Base-by-base conservation (phyloP, 2,113 vertebrate genomes). In the Trinectes maculatus region DNA sequence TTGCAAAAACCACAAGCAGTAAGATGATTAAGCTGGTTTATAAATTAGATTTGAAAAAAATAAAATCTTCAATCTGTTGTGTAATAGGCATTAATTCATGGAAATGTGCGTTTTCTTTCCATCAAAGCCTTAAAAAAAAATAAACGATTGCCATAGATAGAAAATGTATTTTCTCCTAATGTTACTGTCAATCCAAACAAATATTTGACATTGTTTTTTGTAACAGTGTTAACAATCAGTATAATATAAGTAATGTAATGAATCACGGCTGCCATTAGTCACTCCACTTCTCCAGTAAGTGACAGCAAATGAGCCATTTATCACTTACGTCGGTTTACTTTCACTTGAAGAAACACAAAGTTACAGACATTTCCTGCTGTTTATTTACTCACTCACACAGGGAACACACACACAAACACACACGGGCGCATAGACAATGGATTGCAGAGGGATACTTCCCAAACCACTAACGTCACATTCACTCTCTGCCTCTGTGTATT, bases 391-490 rank as follows among this genome's bases (percentile, higher is more conserved):
- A 73, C 61, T 77, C 62, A 61, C 66, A 26, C 31, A 8, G n/a
- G 66, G 57, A 71, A 66, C 47, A 36, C 74, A 29, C 61, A 63
- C 63, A 40, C 69, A 26, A 47, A 48, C 43, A 63, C 48, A 24
- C 42, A 65, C 36, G 47, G 37, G 54, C 39, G 69, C 24, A 73
- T 58, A 53, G 72, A 68, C 57, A 58, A 49, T 6, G 26, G 58
- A 86, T 68, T 64, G 67, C 80, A 47, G 39, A 44, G 87, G 84
- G 87, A 88, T 24, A 56, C 70, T 66, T 71, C 77, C 47, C 19
- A 77, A 77, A 81, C 58, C 74, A 77, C 85, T 83, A 83, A 88
- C 80, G 84, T 84, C 80, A 77, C 84, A 86, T 80, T 84, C 49
- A 11, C 51, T 77, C 63, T 63, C 54, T 19, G 66, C 64, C 74